Conservation (phyloP, 2,888 invertebrate species). For the Eilema sororculum region DNA sequence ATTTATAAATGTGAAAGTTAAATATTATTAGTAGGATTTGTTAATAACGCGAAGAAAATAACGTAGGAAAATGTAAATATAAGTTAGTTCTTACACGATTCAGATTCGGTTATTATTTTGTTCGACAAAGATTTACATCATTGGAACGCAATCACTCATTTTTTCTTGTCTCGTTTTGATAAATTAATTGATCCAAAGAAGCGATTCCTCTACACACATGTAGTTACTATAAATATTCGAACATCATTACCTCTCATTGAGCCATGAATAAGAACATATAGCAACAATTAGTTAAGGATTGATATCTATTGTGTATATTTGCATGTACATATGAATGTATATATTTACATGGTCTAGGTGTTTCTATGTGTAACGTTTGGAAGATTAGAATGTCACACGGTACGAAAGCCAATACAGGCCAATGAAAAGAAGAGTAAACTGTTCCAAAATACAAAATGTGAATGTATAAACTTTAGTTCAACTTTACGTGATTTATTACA, state of each 20-base stretch:
- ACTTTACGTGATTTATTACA: no score
- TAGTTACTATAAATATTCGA: background rate
- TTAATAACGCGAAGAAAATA: no score
- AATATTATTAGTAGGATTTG: no score
- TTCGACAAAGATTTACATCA: background rate
- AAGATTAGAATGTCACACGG: no score
- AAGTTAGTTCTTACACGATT: no score
- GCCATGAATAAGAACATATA: constrained; percentile 4
- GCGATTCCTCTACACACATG: constrained; percentile 4
- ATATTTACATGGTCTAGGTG: background rate
- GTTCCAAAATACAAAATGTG: no score
- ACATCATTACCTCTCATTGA: constrained; percentile 1
- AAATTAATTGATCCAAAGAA: background rate
- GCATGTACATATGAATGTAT: background rate
- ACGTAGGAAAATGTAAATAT: background rate
- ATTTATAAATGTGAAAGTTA: no score
- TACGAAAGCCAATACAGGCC: no score
- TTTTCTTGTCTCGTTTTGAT: background rate
- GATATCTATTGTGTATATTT: background rate
- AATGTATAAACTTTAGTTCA: no score
- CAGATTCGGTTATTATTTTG: no score
- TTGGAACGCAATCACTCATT: background rate
- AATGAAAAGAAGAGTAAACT: no score
- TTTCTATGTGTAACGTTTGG: background rate
- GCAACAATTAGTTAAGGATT: constrained; percentile 18